phyloP scores from a whole-genome alignment of 2,888 invertebrate species.

The Cantharis lateralis region DNA sequence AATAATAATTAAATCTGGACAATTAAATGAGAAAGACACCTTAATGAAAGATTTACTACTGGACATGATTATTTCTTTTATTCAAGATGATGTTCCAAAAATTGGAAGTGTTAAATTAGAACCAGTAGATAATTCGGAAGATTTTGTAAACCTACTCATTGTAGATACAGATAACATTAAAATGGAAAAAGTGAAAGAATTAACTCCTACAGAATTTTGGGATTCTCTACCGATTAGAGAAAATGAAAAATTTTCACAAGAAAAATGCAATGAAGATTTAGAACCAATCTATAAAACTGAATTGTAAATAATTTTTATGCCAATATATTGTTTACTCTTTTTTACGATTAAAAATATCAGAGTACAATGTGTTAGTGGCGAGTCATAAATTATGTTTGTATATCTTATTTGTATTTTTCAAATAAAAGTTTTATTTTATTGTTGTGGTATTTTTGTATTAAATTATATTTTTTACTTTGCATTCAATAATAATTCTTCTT shows the following conservation, averaged over 20 bases:
- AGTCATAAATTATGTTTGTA: too few relatives aligned
- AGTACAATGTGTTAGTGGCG: too few relatives aligned
- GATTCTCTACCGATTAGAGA: not conserved
- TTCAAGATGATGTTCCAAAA: not conserved
- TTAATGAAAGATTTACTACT: not conserved
- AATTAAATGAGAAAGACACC: not conserved
- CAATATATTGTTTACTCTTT: too few relatives aligned
- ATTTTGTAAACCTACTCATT: not conserved
- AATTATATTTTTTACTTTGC: too few relatives aligned
- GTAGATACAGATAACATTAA: not conserved
- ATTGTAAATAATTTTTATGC: not conserved
- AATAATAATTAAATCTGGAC: not conserved
- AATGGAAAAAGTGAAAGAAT: not conserved
- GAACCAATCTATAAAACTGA: too few relatives aligned
- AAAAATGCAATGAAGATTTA: not conserved
- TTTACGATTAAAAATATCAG: too few relatives aligned
- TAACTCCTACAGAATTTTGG: not conserved
- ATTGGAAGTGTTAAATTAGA: not conserved
- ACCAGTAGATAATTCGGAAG: not conserved
- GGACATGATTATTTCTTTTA: not conserved
- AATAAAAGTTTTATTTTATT: too few relatives aligned
- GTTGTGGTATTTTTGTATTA: too few relatives aligned
- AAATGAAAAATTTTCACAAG: not conserved
- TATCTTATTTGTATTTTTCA: too few relatives aligned
- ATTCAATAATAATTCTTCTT: too few relatives aligned